Evolutionary conservation across 2,888 invertebrate genomes (phyloP), one percentile per base, ranked within the genome.

Genomic region (Tetanocera ferruginea): DNA sequence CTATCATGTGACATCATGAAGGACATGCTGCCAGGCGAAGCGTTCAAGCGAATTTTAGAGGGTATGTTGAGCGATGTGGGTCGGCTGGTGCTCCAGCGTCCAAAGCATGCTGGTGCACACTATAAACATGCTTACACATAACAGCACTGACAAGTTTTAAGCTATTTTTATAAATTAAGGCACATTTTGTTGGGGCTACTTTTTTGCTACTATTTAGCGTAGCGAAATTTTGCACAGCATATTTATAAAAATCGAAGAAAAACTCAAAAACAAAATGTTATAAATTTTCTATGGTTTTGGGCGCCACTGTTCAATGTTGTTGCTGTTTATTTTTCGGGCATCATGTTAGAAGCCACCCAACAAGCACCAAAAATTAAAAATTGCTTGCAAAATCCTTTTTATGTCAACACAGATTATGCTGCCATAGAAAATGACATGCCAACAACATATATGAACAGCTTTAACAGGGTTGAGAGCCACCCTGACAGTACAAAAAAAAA

Each of bases 351-450:
- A 28, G 19, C 25, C 23, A 67, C 34, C 51, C 66, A 25, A 14
- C n/a, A 8, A 23, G 2, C 43, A 43, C 43, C 60, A 74, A 73
- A 78, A 80, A 76, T 76, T 73, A 80, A 78, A 78, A 74, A 43
- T 11, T 74, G 43, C 51, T 69, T 76, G 76, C 76, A 78, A 80
- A n/a, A 80, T 80, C 76, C 80, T 80, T 79, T 80, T 70, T 52
- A 78, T 66, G 80, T 78, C 74, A 78, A 51, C 78, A 72, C 73
- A 78, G 78, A 80, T 78, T 78, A 78, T 71, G 72, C 71, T 72
- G 76, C 78, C 43, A 69, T 31, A 67, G 37, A 60, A 73, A 73
- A 66, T 66, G 72, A 62, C 62, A 76, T 72, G 72, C 31, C 52
- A 51, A 51, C 23, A 71, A 51, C 52, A 71, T 49, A 71, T 49